A percentile compares a stretch with the other conserved stretches of the same genome.
Evolutionary conservation across 23 tunicate species (phyloP).

Genomic region (Halocynthia aurantium): DNA sequence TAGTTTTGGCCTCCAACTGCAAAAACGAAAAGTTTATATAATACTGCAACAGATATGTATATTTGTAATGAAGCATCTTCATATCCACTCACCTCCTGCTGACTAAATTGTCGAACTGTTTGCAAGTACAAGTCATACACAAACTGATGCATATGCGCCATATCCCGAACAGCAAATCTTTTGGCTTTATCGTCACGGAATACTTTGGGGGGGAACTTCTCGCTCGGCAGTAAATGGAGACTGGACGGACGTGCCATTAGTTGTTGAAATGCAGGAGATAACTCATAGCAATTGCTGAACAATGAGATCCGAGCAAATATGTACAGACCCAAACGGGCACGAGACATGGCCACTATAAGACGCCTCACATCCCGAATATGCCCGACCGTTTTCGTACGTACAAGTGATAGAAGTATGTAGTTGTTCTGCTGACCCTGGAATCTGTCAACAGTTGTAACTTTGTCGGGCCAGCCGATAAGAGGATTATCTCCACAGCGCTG

Average conservation of each 20-base stretch:
- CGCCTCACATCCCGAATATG: slow-evolving; percentile 97
- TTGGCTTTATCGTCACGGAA: not conserved
- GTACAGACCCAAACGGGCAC: slow-evolving; percentile 95
- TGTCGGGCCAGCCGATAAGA: slow-evolving; percentile 89
- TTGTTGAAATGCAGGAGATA: slow-evolving; percentile 72
- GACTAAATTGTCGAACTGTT: slow-evolving; percentile 40
- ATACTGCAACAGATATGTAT: no score
- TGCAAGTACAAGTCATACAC: slow-evolving; percentile 88
- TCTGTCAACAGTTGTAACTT: slow-evolving; percentile 97
- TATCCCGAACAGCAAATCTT: slow-evolving; percentile 40
- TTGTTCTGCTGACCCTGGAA: slow-evolving; percentile 99
- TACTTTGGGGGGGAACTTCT: slow-evolving; percentile 25
- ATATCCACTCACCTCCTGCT: slow-evolving; percentile 4
- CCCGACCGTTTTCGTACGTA: slow-evolving; percentile 90
- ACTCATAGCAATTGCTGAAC: slow-evolving; percentile 93
- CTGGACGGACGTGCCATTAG: slow-evolving; percentile 63
- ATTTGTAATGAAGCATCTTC: no score
- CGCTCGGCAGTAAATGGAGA: slow-evolving; percentile 62
- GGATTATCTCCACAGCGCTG: slow-evolving; percentile 91
- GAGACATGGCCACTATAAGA: slow-evolving; percentile 96
- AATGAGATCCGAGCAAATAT: slow-evolving; percentile 81
- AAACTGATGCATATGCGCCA: slow-evolving; percentile 88
- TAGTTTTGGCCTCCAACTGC: no score
- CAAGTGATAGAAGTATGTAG: slow-evolving; percentile 96
- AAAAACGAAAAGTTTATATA: no score